Conservation (phyloP, 1,140 invertebrate genomes). For the Saxidomus purpurata region DNA sequence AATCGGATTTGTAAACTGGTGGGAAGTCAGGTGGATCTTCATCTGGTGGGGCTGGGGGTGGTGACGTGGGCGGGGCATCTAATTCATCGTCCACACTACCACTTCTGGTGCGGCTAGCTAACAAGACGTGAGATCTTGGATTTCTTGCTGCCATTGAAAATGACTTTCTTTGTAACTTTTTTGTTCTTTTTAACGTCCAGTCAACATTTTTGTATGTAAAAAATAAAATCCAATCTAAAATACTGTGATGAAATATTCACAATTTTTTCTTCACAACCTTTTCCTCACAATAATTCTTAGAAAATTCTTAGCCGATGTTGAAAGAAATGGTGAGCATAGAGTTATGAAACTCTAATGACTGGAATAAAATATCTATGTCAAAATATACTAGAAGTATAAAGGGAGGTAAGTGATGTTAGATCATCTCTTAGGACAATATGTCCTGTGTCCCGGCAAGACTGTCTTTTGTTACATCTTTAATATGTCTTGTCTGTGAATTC, state of each 20-base stretch:
- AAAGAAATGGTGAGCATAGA: background rate
- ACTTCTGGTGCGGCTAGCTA: conserved; percentile 70
- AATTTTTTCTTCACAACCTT: background rate
- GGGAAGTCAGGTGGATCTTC: conserved; percentile 66
- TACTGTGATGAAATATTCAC: background rate
- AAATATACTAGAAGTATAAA: background rate
- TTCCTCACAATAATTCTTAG: background rate
- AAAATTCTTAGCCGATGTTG: background rate
- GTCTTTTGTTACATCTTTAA: background rate
- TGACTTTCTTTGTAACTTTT: background rate
- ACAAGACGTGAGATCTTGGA: conserved; percentile 68
- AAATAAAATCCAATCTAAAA: background rate
- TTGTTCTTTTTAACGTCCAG: background rate
- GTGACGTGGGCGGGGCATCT: conserved; percentile 25
- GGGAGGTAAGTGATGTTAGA: background rate
- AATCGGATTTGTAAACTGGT: conserved; percentile 18
- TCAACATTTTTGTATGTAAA: background rate
- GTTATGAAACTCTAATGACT: too few species aligned
- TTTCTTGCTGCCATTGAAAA: conserved; percentile 30
- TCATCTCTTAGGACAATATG: background rate
- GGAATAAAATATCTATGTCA: too few species aligned
- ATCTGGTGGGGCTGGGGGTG: conserved; percentile 33
- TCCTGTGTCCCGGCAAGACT: background rate
- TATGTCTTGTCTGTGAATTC: background rate
- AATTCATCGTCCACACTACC: conserved; percentile 65